Evolutionary conservation across 2,797 vertebrate genomes (phyloP).

Genomic region (Chelmon rostratus): DNA sequence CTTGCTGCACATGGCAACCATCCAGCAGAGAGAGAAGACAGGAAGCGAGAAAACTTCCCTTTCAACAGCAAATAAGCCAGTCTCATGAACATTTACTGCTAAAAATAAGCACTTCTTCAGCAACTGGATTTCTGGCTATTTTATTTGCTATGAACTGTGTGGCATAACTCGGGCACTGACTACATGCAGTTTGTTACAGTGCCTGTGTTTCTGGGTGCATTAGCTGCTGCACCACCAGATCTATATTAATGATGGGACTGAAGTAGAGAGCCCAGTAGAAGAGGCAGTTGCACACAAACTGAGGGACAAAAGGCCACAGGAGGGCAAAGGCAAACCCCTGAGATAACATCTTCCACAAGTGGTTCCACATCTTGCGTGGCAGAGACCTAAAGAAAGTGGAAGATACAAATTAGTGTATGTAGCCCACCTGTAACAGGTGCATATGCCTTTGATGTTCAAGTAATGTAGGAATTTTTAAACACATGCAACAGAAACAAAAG

Average conservation of each 20-base stretch:
- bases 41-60: conserved; percentile 33
- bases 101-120: conserved; percentile 45
- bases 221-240: conserved; percentile 92
- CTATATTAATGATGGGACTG: conserved; percentile 94
- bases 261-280: conserved; percentile 98
- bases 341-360: conserved; percentile 91
- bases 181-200: conserved; percentile 60
- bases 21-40: conserved; percentile 41
- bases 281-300: conserved; percentile 94
- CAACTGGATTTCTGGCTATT: conserved; percentile 21
- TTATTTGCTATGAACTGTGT: conserved; percentile 32
- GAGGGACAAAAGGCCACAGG: conserved; percentile 94
- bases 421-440: not conserved
- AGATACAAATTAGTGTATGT: conserved; percentile 17
- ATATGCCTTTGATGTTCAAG: not conserved
- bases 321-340: conserved; percentile 92
- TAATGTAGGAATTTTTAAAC: not conserved
- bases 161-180: conserved; percentile 9
- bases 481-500: not conserved
- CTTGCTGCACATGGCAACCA: conserved; percentile 22
- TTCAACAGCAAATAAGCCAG: conserved; percentile 39
- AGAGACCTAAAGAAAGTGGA: conserved; percentile 83
- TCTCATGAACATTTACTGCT: conserved; percentile 28
- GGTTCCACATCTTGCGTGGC: conserved; percentile 90
- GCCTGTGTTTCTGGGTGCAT: conserved; percentile 91